Evolutionary conservation across 2,113 vertebrate genomes (phyloP).

Genomic region (Catharus bicknelli): DNA sequence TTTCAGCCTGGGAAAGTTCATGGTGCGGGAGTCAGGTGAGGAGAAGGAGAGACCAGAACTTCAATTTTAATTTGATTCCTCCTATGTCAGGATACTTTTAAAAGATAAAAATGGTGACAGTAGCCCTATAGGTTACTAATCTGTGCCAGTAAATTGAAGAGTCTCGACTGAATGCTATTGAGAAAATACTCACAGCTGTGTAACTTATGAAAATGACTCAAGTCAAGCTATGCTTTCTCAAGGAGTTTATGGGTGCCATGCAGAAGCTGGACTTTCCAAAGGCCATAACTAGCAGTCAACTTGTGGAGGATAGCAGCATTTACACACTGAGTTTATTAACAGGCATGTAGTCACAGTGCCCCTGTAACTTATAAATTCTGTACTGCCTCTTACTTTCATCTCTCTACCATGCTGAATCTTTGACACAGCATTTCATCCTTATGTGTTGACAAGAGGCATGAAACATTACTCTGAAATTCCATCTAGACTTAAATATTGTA

Average conservation of each 20-base stretch:
- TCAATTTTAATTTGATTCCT: not conserved
- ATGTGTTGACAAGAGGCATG: not conserved
- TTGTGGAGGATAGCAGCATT: not conserved
- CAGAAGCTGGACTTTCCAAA: not conserved
- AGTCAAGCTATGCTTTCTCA: not conserved
- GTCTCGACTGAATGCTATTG: not conserved
- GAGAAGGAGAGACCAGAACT: not conserved
- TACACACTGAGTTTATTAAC: not conserved
- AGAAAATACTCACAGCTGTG: not conserved
- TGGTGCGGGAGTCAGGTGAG: not conserved
- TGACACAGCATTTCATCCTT: not conserved
- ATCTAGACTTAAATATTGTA: not conserved
- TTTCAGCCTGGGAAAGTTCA: not conserved
- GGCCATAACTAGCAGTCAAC: not conserved
- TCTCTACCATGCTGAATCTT: not conserved
- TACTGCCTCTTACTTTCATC: not conserved
- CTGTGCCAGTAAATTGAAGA: not conserved
- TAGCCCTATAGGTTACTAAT: not conserved
- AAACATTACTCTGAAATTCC: slow-evolving; percentile 4
- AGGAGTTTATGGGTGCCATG: not conserved
- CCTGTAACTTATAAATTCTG: not conserved
- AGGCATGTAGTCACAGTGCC: not conserved
- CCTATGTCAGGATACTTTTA: not conserved
- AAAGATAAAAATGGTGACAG: not conserved
- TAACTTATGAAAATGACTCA: not conserved